Base-by-base conservation (phyloP, 2,113 vertebrate species). In the Cranoglanis bouderius region DNA sequence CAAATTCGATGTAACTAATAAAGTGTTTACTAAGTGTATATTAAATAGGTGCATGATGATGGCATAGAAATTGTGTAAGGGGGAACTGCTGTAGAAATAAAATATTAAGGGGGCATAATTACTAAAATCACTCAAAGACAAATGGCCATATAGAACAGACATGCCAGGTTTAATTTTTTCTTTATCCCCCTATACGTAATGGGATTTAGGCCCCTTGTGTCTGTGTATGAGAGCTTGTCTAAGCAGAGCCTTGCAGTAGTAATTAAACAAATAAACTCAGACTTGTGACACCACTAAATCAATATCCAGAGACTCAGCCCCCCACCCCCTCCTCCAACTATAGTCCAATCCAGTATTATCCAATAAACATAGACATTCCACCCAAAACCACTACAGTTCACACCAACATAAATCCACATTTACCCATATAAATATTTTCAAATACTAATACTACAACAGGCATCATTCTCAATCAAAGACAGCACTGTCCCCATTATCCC, bases 211-310 rank as follows among this genome's bases (percentile, higher is more conserved):
- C 63, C 63, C 29, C 18, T n/a, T 65, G 29, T 6, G 35, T 67
- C n/a, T 67, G n/a, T n/a, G n/a, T 72, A 19, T 74, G 70, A 74
- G 35, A 9, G 70, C 18, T 74, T 74, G 18, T 74, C 18, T 40
- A 77, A 77, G 26, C 29, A 46, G 4, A 46, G 74, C 4, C 40
- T 13, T 77, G 26, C 43, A 77, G 29, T 78, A 78, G 43, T 78
- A 29, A 49, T 78, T n/a, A 16, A n/a, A 78, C 49, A 78, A 78
- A 78, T 49, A 78, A 78, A 51, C 75, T 43, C 46, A 78, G 43
- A 16, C 43, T 7, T 78, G 75, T 78, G 75, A 51, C 26, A 78
- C 51, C 75, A 78, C 46, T 78, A 78, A n/a, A 51, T 51, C 75
- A 78, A 78, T 43, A 78, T 16, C 2, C 43, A 78, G 75, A 14